These are phyloP conservation scores for Nemoura dubitans DNA, from an alignment of 2,888 invertebrate genomes.

Conservation along the genomic window DNA sequence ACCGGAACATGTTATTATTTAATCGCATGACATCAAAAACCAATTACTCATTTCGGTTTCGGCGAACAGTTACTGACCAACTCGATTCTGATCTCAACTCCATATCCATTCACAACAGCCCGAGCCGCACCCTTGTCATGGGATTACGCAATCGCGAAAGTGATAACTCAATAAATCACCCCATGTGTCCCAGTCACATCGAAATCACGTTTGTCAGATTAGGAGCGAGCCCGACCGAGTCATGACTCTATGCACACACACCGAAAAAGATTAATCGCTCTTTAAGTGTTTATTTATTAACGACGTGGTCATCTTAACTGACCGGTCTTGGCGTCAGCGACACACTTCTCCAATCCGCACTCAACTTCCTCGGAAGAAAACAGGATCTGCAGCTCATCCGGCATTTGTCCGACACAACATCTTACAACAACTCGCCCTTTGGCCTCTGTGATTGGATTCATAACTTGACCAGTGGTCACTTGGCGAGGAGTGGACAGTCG, in stretches of 20 bases:
- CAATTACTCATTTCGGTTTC: no score
- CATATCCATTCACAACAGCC: not conserved
- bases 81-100: not conserved
- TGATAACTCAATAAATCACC: constrained; percentile 15
- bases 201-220: not conserved
- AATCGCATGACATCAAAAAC: no score
- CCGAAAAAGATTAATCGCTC: not conserved
- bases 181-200: not conserved
- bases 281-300: constrained; percentile 18
- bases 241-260: not conserved
- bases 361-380: not conserved
- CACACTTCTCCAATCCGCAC: not conserved
- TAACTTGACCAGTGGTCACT: constrained; percentile 12
- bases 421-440: not conserved
- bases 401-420: not conserved
- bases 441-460: not conserved
- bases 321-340: not conserved
- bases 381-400: not conserved
- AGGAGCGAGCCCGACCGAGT: not conserved
- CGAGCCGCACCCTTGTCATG: not conserved
- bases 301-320: not conserved
- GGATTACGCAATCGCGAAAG: not conserved
- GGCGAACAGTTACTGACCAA: not conserved
- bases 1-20: no score
- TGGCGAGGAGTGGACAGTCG: not conserved